Conservation (phyloP, 2,113 vertebrate genomes). For the Mastomys natalensis region DNA sequence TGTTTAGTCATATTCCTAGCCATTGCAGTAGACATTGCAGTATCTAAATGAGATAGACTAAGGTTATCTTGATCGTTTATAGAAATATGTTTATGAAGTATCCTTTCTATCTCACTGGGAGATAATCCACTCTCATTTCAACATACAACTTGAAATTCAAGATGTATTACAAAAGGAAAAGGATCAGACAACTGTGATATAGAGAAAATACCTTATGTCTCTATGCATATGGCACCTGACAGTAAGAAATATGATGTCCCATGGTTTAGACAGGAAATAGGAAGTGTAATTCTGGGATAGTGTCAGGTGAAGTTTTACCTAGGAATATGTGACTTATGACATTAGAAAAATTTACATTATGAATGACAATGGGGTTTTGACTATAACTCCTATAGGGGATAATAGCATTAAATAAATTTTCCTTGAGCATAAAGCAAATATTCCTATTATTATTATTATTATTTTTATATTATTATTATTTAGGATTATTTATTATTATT, state of each 20-base stretch:
- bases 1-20: background rate
- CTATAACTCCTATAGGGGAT: background rate
- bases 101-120: background rate
- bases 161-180: background rate
- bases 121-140: background rate
- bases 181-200: background rate
- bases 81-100: background rate
- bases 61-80: background rate
- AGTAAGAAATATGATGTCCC: too few relatives aligned
- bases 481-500: too few relatives aligned
- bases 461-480: background rate
- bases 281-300: too few relatives aligned
- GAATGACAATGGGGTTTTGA: background rate
- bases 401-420: background rate
- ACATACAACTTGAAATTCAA: background rate
- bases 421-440: background rate
- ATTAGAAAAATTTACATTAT: background rate
- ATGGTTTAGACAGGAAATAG: too few relatives aligned
- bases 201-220: too few relatives aligned
- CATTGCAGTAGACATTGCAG: background rate
- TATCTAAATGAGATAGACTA: background rate
- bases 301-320: too few relatives aligned
- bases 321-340: background rate
- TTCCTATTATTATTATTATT: background rate
- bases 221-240: too few relatives aligned